Percentiles rank a stretch among this genome's conserved stretches.
phyloP scores from a whole-genome alignment of 2,797 vertebrate species.

The Enteromius paludinosus region DNA sequence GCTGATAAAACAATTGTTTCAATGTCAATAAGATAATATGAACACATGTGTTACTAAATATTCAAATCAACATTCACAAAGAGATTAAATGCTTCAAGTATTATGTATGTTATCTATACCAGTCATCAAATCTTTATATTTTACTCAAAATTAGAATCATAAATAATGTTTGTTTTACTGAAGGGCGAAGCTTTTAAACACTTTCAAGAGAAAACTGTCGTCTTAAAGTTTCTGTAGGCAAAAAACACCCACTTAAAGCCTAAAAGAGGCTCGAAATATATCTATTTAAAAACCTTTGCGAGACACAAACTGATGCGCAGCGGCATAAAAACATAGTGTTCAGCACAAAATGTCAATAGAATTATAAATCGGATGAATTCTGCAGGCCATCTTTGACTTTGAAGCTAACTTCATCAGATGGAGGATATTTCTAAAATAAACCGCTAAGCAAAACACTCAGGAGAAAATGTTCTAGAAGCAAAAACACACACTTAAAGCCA shows the following conservation, averaged over 20 bases:
- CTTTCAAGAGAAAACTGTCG: not conserved
- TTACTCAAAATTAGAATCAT: not conserved
- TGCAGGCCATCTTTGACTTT: not conserved
- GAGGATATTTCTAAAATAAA: not conserved
- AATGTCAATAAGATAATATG: too few relatives aligned
- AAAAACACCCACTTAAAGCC: not conserved
- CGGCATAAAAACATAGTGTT: too few relatives aligned
- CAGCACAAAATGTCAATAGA: not conserved
- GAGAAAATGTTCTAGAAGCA: not conserved
- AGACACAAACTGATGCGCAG: too few relatives aligned
- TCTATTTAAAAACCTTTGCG: too few relatives aligned
- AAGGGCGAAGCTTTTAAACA: not conserved
- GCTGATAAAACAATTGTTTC: not conserved
- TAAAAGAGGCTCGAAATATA: not conserved
- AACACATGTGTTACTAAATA: too few relatives aligned
- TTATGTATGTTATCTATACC: too few relatives aligned
- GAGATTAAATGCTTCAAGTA: too few relatives aligned
- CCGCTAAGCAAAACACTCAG: not conserved
- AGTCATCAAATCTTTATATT: too few relatives aligned
- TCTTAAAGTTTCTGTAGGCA: not conserved
- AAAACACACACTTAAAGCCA: not conserved
- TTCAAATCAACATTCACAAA: too few relatives aligned
- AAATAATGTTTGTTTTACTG: not conserved
- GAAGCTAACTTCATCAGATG: not conserved
- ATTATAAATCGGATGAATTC: not conserved